These are phyloP conservation scores for Callimorpha dominula DNA, from an alignment of 2,888 invertebrate genomes.

Conservation along the genomic window DNA sequence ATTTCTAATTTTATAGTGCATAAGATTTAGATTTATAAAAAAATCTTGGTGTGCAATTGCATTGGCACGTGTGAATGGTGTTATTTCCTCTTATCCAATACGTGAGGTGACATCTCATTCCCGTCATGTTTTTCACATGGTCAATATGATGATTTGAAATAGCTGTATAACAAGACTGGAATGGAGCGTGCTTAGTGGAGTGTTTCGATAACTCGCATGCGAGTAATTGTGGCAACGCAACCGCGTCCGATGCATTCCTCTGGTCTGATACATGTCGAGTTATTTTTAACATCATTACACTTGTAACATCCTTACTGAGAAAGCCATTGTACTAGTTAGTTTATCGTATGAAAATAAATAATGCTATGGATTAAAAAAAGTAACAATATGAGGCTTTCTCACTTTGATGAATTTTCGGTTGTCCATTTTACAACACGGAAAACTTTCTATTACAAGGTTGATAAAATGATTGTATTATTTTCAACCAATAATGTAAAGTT, in stretches of 20 bases:
- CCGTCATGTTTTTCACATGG: slow-evolving; percentile 58
- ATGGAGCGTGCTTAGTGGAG: slow-evolving; percentile 72
- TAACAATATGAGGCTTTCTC: no score
- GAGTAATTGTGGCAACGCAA: slow-evolving; percentile 75
- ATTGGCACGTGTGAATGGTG: slow-evolving; percentile 58
- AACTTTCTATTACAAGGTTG: neutral
- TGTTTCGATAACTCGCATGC: slow-evolving; percentile 77
- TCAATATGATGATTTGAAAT: slow-evolving; percentile 62
- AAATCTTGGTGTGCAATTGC: slow-evolving; percentile 54
- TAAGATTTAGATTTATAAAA: slow-evolving; percentile 56
- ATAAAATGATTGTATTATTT: neutral
- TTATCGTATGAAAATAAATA: slow-evolving; percentile 9
- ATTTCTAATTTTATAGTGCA: slow-evolving; percentile 53
- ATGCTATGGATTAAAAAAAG: neutral
- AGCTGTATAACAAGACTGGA: slow-evolving; percentile 64
- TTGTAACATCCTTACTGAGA: slow-evolving; percentile 52
- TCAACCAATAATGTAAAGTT: neutral
- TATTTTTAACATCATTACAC: slow-evolving; percentile 54
- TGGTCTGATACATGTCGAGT: slow-evolving; percentile 63
- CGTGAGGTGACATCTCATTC: slow-evolving; percentile 57
- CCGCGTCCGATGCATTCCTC: slow-evolving; percentile 78
- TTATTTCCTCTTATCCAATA: slow-evolving; percentile 66
- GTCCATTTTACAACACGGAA: neutral
- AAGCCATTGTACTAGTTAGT: slow-evolving; percentile 37
- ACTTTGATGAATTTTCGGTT: neutral